Evolutionary conservation across 2,113 vertebrate genomes (phyloP).

Genomic region (Psittacara wagleri): DNA sequence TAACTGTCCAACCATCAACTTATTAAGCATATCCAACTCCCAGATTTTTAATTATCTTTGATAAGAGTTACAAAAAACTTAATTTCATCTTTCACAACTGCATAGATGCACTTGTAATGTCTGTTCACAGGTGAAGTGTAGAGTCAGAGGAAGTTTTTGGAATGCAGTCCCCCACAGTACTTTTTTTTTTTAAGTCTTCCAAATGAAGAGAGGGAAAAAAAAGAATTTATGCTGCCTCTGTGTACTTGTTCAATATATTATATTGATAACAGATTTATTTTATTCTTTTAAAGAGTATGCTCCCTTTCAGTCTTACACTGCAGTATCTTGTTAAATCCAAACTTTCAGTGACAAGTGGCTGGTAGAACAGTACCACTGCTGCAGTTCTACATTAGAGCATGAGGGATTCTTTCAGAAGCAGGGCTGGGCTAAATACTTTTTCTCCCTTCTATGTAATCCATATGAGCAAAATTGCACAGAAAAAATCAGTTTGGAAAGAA

Average conservation of each 20-base stretch:
- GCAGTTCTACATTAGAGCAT: background rate
- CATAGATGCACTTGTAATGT: background rate
- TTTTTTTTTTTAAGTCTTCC: background rate
- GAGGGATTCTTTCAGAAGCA: background rate
- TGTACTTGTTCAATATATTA: background rate
- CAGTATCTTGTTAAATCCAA: background rate
- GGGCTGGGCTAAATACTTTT: background rate
- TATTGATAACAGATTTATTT: background rate
- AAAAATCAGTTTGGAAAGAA: background rate
- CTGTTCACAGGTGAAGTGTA: background rate
- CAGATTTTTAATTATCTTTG: background rate
- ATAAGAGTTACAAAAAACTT: background rate
- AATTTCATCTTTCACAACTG: background rate
- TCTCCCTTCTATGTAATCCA: background rate
- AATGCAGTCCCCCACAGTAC: background rate
- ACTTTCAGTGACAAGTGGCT: background rate
- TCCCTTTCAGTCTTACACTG: background rate
- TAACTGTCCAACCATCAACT: background rate
- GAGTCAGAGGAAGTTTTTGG: background rate
- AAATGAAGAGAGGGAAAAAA: background rate
- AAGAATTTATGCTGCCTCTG: background rate
- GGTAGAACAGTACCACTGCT: background rate
- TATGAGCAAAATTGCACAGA: background rate
- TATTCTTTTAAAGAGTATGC: background rate
- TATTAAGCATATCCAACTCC: background rate